A percentile compares a stretch with the other conserved stretches of the same genome.
Evolutionary conservation across 2,888 invertebrate species (phyloP).

Genomic region (Ochropacha duplaris): DNA sequence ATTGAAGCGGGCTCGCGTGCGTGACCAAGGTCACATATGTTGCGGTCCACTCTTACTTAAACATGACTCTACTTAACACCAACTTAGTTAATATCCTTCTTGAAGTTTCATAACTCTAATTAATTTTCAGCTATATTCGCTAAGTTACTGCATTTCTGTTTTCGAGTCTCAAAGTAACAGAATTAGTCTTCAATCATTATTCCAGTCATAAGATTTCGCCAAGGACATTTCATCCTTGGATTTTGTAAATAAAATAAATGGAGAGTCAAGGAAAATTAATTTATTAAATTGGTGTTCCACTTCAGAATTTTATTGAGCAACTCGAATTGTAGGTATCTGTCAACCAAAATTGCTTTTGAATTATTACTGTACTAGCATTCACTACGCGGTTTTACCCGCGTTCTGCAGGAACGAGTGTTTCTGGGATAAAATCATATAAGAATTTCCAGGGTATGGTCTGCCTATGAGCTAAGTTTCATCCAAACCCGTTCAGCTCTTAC

Average conservation of each 20-base stretch:
- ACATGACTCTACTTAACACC: conserved; percentile 6
- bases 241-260: not conserved
- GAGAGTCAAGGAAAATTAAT: not conserved
- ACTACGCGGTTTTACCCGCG: too few species aligned
- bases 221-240: too few species aligned
- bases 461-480: too few species aligned
- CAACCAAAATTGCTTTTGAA: too few species aligned
- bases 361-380: too few species aligned
- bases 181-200: not conserved
- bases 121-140: not conserved
- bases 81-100: not conserved
- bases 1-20: conserved; percentile 26
- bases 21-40: conserved; percentile 40
- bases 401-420: too few species aligned
- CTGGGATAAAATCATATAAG: too few species aligned
- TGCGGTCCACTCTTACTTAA: conserved; percentile 15
- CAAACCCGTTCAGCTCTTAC: too few species aligned
- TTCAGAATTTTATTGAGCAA: not conserved
- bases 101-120: not conserved
- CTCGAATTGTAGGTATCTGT: too few species aligned
- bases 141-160: not conserved
- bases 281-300: not conserved
- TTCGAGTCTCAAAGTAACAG: not conserved
- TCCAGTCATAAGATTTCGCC: not conserved
- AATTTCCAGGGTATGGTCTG: too few species aligned